These are phyloP conservation scores for Smutsia gigantea DNA, from an alignment of 2,797 vertebrate genomes.

Conservation along the genomic window DNA sequence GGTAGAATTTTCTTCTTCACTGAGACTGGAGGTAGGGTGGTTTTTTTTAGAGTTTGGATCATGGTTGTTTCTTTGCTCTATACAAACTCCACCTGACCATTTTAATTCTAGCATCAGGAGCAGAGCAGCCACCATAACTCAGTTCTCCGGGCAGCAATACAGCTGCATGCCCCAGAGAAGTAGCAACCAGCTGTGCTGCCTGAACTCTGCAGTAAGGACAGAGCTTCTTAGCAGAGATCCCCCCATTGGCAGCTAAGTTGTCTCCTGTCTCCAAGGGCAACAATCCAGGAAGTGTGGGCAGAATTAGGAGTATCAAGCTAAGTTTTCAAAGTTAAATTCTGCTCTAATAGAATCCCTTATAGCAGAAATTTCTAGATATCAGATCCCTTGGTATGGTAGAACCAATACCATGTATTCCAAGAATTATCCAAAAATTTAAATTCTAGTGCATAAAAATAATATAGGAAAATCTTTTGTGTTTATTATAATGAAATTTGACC, in stretches of 20 bases:
- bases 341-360: neutral
- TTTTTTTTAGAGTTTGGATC: neutral
- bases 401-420: neutral
- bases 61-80: conserved; percentile 41
- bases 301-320: neutral
- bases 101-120: conserved; percentile 59
- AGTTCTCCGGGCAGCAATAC: neutral
- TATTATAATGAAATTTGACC: conserved; percentile 39
- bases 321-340: conserved; percentile 6
- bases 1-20: neutral
- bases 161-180: conserved; percentile 35
- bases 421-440: neutral
- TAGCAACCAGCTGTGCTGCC: neutral
- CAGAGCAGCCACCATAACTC: conserved; percentile 42
- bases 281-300: neutral
- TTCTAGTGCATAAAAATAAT: neutral
- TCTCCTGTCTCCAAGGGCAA: neutral
- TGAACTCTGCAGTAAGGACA: neutral
- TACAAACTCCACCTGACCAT: conserved; percentile 38
- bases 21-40: neutral
- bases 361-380: neutral
- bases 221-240: neutral
- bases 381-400: neutral
- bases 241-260: neutral
- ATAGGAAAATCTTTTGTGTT: neutral